Percentiles rank a stretch among this genome's conserved stretches.
Conservation (phyloP, 2,888 invertebrate species). For the Eustalomyia histrio region DNA sequence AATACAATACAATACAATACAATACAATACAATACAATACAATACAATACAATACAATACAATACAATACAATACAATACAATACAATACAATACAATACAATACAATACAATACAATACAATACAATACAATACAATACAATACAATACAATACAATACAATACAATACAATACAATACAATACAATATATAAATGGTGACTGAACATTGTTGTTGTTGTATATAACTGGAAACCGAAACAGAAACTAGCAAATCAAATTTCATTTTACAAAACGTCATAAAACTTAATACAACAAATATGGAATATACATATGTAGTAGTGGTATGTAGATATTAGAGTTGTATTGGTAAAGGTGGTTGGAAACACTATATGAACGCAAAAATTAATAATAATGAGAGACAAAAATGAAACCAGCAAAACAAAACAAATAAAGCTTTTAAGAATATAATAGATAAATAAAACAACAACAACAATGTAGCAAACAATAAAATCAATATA, state of each 20-base stretch:
- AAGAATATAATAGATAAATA: constrained; percentile 38
- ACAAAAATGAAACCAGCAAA: constrained; percentile 5
- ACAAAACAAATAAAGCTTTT: constrained; percentile 44
- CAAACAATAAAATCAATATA: constrained; percentile 16
- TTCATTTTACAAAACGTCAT: constrained; percentile 55
- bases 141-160: no score
- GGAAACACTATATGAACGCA: constrained; percentile 27
- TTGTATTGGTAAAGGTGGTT: constrained; percentile 11
- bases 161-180: no score
- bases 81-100: no score
- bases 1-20: no score
- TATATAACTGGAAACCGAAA: neutral
- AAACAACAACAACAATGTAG: constrained; percentile 35
- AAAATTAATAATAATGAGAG: constrained; percentile 13
- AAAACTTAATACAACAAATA: constrained; percentile 26
- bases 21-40: no score
- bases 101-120: no score
- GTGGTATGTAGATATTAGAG: constrained; percentile 6
- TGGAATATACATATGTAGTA: constrained; percentile 3
- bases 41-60: no score
- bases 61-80: no score
- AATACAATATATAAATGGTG: neutral
- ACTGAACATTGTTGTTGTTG: neutral
- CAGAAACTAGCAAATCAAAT: constrained; percentile 67
- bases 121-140: no score